Base-by-base conservation (phyloP, 1,140 invertebrate species). In the Atopsyche davidsoni region DNA sequence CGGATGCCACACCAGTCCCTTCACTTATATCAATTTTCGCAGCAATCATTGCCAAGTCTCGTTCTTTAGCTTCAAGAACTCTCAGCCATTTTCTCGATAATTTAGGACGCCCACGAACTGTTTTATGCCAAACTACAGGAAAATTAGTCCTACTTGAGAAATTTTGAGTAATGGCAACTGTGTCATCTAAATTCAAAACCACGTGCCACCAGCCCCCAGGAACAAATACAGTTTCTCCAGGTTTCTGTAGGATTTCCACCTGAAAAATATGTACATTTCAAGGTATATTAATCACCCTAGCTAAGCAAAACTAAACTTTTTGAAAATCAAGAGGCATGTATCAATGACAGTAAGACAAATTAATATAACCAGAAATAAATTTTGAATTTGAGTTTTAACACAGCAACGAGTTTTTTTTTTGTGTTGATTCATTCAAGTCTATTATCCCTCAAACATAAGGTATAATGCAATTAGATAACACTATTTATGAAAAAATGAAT, bases 141-240 rank as follows among this genome's bases (percentile, higher is more conserved):
- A 99, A 97, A 74, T 98, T 99, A 1, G 90, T 92, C 39, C 84
- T 77, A 53, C 92, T 96, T 67, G 90, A 94, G 68, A 98, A 99
- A 70, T 99, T 99, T 69, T 99, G 96, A 1, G 96, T 99, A 0
- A 99, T 89, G 25, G 96, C 96, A 42, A 98, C 85, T 1, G 96
- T 98, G 50, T 89, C 83, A 59, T 97, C 92, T 40, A 98, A 71
- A 74, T 99, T 99, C 4, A 99, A 73, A 13, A 99, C 96, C 25
- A 99, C 96, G 72, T 99, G 96, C 96, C 96, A 99, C 90, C 90
- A 95, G 2, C 92, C 92, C 17, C 90, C 92, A 17, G 96, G 96
- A 34, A 99, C 94, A 78, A 98, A 99, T 16, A 99, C 94, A 3
- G 95, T 97, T 67, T 99, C 96, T 23, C 96, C 96, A 31, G 96